These are phyloP conservation scores for Sesamia nonagrioides DNA, from an alignment of 1,140 invertebrate genomes.

Conservation along the genomic window DNA sequence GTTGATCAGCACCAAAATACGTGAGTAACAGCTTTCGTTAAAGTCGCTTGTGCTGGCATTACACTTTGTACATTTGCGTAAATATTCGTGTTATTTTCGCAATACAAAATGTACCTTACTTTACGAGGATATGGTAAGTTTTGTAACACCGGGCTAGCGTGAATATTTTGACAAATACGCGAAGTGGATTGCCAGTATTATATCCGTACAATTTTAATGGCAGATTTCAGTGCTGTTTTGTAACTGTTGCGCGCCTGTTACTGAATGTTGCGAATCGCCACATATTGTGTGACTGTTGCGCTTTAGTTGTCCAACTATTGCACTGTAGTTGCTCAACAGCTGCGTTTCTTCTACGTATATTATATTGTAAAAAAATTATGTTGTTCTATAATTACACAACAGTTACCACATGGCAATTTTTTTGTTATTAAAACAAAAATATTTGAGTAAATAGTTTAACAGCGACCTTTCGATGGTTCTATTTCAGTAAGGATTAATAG, in stretches of 20 bases:
- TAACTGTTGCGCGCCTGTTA: background rate
- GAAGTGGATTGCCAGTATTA: too few relatives aligned
- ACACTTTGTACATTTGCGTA: background rate
- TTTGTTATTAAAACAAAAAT: background rate
- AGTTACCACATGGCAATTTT: background rate
- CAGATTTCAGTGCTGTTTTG: background rate
- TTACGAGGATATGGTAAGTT: background rate
- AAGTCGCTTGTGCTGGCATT: background rate
- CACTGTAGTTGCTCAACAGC: background rate
- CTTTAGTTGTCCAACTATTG: background rate
- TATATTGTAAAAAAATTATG: background rate
- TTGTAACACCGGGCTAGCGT: background rate
- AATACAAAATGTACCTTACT: background rate
- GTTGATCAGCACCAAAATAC: slow-evolving; percentile 56
- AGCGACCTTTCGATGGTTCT: slow-evolving; percentile 49
- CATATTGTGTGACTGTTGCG: background rate
- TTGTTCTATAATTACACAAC: background rate
- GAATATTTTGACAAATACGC: background rate
- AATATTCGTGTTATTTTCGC: background rate
- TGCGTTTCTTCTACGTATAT: background rate
- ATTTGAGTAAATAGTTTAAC: background rate
- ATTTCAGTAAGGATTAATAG: slow-evolving; percentile 65
- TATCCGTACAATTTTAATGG: background rate
- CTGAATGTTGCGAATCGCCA: background rate
- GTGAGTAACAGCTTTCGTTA: slow-evolving; percentile 59